These are phyloP conservation scores for Eupeodes corollae DNA, from an alignment of 1,140 invertebrate species.

Conservation along the genomic window DNA sequence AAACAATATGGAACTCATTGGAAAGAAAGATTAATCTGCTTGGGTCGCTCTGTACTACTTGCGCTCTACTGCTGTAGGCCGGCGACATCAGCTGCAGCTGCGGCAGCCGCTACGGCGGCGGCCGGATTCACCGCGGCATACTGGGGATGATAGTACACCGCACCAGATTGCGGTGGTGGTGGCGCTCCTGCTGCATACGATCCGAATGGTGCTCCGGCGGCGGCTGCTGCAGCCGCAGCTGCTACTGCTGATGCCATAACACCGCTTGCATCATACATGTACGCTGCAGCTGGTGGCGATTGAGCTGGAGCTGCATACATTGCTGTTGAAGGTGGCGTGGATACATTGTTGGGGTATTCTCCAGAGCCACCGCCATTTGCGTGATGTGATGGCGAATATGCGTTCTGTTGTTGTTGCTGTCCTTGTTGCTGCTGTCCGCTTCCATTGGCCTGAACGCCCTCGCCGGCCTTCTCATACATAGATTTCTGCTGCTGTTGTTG, in stretches of 20 bases:
- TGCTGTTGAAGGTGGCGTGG: constrained; percentile 8
- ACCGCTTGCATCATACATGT: constrained; percentile 31
- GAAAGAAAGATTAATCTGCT: no score
- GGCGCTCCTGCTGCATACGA: no score
- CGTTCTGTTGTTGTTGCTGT: constrained; percentile 8
- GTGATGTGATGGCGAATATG: not conserved
- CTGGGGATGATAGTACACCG: constrained; percentile 15
- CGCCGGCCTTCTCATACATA: no score
- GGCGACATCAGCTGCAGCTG: constrained; percentile 21
- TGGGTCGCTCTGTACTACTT: no score
- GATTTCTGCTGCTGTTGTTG: constrained; percentile 20
- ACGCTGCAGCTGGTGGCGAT: constrained; percentile 17
- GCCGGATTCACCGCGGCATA: constrained; percentile 25
- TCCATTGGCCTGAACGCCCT: no score
- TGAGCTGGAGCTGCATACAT: constrained; percentile 11
- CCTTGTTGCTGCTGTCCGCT: constrained; percentile 7
- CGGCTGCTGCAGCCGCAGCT: constrained; percentile 27
- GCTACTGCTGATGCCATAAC: constrained; percentile 19
- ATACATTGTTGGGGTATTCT: constrained; percentile 13
- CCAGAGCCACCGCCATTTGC: constrained; percentile 4
- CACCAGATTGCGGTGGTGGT: constrained; percentile 13
- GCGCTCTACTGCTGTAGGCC: constrained; percentile 14
- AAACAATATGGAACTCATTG: no score
- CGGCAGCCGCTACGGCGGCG: constrained; percentile 21
- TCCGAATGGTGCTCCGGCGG: constrained; percentile 30